These are phyloP conservation scores for Drosophila nr. perissopoda DNA, from an alignment of 2,888 invertebrate species.

Conservation along the genomic window DNA sequence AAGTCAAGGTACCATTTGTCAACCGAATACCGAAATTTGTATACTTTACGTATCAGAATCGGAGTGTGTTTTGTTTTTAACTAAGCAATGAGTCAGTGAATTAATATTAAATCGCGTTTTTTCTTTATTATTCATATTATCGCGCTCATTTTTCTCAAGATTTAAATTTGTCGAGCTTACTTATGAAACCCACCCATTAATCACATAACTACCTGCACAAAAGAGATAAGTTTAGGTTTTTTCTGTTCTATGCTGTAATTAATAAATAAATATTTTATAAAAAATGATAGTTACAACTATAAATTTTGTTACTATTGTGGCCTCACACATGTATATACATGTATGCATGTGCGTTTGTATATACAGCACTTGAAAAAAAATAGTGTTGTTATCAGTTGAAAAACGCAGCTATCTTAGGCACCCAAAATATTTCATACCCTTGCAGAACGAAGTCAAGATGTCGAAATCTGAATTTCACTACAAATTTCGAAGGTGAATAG, in stretches of 20 bases:
- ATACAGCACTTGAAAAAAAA: background rate
- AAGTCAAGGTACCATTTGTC: no score
- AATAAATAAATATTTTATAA: background rate
- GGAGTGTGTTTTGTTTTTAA: background rate
- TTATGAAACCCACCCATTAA: background rate
- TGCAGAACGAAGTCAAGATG: background rate
- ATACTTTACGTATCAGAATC: background rate
- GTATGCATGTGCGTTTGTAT: background rate
- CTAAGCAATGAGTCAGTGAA: background rate
- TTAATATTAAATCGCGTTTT: background rate
- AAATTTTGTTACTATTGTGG: background rate
- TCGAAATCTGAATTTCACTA: no score
- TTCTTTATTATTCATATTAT: background rate
- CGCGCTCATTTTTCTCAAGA: background rate
- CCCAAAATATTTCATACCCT: background rate
- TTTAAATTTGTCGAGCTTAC: background rate
- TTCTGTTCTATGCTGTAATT: background rate
- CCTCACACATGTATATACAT: background rate
- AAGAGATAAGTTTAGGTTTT: background rate
- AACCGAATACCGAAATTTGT: no score
- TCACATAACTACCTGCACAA: background rate
- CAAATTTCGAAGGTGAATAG: background rate
- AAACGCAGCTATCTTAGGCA: background rate
- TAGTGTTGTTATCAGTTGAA: background rate
- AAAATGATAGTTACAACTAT: background rate